phyloP scores from a whole-genome alignment of 2,797 vertebrate genomes.

The Liasis olivaceus region DNA sequence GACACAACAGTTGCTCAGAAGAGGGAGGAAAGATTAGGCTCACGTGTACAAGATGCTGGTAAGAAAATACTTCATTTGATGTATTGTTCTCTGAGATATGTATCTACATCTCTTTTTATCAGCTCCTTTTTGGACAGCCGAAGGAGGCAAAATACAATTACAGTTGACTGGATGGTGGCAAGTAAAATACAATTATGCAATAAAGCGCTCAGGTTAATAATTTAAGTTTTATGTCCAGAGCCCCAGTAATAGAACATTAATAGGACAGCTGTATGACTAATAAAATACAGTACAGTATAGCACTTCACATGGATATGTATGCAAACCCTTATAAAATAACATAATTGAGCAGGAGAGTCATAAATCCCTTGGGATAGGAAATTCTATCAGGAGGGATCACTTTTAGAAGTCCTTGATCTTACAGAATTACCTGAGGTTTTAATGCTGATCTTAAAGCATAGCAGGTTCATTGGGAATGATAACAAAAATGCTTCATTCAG shows the following conservation, averaged over 20 bases:
- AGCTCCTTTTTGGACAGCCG: background rate
- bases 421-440: background rate
- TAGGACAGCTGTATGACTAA: background rate
- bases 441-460: background rate
- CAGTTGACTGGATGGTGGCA: background rate
- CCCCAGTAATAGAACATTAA: background rate
- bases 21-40: constrained; percentile 62
- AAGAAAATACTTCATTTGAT: constrained; percentile 39
- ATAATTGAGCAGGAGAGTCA: background rate
- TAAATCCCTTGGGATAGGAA: background rate
- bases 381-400: background rate
- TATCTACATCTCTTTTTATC: background rate
- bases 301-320: background rate
- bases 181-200: background rate
- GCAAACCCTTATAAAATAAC: background rate
- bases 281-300: background rate
- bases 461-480: background rate
- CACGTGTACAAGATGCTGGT: constrained; percentile 63
- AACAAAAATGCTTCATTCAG: background rate
- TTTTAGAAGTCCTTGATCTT: background rate
- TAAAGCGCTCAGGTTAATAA: background rate
- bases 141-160: background rate
- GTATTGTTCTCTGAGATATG: background rate
- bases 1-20: constrained; percentile 61
- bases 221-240: background rate